Evolutionary conservation across 2,113 vertebrate genomes (phyloP).

Genomic region (Poecile atricapillus): DNA sequence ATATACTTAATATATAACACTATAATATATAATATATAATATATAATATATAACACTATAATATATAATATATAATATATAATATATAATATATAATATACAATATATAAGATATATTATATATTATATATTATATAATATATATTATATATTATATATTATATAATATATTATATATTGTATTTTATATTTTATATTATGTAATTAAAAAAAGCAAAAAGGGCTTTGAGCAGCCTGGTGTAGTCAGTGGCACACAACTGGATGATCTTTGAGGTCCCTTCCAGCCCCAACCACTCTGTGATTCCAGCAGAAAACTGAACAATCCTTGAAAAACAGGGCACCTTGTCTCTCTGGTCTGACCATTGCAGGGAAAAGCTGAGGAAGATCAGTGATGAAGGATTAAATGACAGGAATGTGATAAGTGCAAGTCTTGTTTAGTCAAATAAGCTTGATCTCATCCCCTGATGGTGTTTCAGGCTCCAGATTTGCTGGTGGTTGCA

Average conservation of each 20-base stretch:
- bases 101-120: too few species aligned
- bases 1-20: too few species aligned
- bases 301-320: not conserved
- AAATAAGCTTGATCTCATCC: constrained; percentile 32
- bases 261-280: not conserved
- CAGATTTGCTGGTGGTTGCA: not conserved
- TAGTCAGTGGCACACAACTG: not conserved
- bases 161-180: too few species aligned
- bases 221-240: not conserved
- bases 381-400: not conserved
- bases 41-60: too few species aligned
- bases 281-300: not conserved
- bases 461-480: not conserved
- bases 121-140: too few species aligned
- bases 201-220: too few species aligned
- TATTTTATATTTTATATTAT: too few species aligned
- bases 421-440: constrained; percentile 30
- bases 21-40: too few species aligned
- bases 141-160: too few species aligned
- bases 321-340: not conserved
- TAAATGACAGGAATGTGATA: constrained; percentile 21
- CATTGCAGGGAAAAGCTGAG: not conserved
- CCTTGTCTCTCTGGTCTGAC: not conserved
- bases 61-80: too few species aligned
- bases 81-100: too few species aligned